These are phyloP conservation scores for Portevinia maculata DNA, from an alignment of 2,888 invertebrate genomes.

Conservation along the genomic window DNA sequence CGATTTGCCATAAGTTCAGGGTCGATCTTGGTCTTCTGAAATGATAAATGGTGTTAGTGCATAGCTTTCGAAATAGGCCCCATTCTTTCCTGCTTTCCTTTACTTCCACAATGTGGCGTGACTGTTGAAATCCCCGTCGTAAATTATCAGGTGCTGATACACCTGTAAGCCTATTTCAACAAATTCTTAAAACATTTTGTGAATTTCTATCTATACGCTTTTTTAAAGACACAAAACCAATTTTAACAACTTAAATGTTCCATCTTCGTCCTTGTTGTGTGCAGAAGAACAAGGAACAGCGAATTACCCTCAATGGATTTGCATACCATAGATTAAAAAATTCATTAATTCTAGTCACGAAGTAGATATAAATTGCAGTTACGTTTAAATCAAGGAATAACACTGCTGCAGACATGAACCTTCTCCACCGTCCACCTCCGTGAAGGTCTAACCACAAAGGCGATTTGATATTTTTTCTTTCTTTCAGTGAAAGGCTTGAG, in stretches of 20 bases:
- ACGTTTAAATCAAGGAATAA: conserved; percentile 49
- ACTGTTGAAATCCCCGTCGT: no score
- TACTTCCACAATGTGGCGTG: no score
- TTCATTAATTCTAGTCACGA: conserved; percentile 67
- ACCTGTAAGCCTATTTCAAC: not conserved
- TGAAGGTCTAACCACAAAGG: no score
- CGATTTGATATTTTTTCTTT: not conserved
- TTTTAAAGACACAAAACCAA: conserved; percentile 15
- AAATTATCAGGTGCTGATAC: no score
- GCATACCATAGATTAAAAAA: conserved; percentile 37
- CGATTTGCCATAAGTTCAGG: no score
- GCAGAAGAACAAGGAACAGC: conserved; percentile 15
- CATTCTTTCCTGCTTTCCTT: no score
- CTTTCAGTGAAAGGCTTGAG: not conserved
- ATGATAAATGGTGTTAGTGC: no score
- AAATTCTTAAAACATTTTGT: not conserved
- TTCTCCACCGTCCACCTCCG: not conserved
- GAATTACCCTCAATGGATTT: conserved; percentile 26
- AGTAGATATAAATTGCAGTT: conserved; percentile 67
- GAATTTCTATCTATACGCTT: no score
- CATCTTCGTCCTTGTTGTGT: conserved; percentile 17
- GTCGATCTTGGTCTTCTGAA: no score
- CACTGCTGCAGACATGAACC: not conserved
- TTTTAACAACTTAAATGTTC: conserved; percentile 24
- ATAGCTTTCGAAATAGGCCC: no score